Base-by-base conservation (phyloP, 1,140 invertebrate species). In the Drosophila pruinosa region DNA sequence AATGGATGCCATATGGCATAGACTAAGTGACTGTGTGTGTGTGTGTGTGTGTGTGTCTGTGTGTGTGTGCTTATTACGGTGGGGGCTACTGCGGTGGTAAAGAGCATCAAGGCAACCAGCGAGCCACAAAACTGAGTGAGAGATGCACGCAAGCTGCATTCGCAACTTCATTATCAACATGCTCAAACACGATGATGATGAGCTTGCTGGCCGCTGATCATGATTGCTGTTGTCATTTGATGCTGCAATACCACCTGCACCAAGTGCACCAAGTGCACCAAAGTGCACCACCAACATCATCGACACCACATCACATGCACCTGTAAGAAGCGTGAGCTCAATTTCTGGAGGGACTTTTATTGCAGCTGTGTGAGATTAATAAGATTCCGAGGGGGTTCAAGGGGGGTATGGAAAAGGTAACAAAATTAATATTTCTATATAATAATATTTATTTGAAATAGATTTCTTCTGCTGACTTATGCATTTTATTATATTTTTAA, bases 91-190 rank as follows among this genome's bases (percentile, higher is more conserved):
- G 69, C 68, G 39, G 31, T 63, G 12, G 56, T 4, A 39, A 47
- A 15, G 7, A 26, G 19, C 19, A 47, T 12, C 12, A 47, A 47
- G n/a, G 43, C 14, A 50, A 50, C 14, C 70, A 50, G 4, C 31
- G n/a, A 31, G 28, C 14, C 41, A 2, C 14, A 17, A 52, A 62
- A 22, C 41, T 19, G 14, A 34, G n/a, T 15, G 36, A 34, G 31
- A 76, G 57, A 38, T 72, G 71, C 78, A 81, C 78, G 73, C 78
- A 81, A 81, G 62, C 69, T 72, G 68, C 77, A 65, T 62, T 61
- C 28, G 36, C 15, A 53, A 19, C 41, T 47, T 45, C 31, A 65
- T 65, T 43, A 36, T 77, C 69, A 61, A 15, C 26, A 31, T 61
- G 54, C 59, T 61, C 73, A 52, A n/a, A 48, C 50, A 45, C 38